Evolutionary conservation across 2,113 vertebrate species (phyloP).

Genomic region (Boulengeromyrus knoepffleri): DNA sequence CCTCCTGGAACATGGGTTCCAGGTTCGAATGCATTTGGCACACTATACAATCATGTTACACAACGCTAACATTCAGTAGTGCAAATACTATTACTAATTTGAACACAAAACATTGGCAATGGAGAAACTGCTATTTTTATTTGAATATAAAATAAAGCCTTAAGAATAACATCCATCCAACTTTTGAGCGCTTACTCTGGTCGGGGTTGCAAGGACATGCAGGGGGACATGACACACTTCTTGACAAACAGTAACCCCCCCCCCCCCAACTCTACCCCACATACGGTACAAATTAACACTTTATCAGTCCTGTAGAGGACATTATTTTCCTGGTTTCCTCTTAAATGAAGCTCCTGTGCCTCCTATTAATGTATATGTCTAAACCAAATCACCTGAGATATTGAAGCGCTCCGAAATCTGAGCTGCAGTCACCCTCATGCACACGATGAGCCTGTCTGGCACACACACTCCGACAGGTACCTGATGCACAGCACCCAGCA

Average conservation of each 20-base stretch:
- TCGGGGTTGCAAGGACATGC: not conserved
- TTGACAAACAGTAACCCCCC: not conserved
- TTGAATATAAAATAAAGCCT: not conserved
- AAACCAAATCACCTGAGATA: not conserved
- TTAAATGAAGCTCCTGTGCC: not conserved
- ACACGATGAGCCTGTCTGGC: not conserved
- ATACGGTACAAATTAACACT: not conserved
- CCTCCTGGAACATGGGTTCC: constrained; percentile 58
- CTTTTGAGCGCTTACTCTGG: not conserved
- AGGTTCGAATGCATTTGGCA: not conserved
- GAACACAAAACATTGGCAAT: not conserved
- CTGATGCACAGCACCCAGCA: constrained; percentile 76
- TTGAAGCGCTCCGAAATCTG: not conserved
- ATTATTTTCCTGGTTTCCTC: not conserved
- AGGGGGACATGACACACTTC: not conserved
- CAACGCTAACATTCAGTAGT: not conserved
- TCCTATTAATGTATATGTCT: not conserved
- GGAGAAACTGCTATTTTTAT: not conserved
- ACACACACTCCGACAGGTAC: constrained; percentile 35
- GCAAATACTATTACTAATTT: not conserved
- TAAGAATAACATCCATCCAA: not conserved
- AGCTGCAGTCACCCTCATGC: not conserved
- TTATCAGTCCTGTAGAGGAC: not conserved
- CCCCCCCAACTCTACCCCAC: not conserved
- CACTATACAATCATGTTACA: not conserved